A percentile compares a stretch with the other conserved stretches of the same genome.
These are phyloP conservation scores for Tridacna gigas DNA, from an alignment of 2,888 invertebrate species.

Conservation along the genomic window DNA sequence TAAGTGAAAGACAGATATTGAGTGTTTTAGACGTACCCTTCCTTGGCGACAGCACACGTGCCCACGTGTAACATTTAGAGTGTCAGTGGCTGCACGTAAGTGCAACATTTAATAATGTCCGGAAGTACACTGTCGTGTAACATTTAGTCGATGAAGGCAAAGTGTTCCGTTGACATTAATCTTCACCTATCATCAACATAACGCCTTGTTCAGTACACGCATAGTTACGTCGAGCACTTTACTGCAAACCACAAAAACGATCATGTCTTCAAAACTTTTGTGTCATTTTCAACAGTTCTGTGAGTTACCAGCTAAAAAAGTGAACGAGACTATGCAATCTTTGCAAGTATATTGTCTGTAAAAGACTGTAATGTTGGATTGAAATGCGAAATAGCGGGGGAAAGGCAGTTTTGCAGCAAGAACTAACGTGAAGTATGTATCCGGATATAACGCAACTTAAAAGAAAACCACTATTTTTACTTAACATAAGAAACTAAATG, in stretches of 20 bases:
- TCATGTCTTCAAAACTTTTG: no score
- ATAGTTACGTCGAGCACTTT: no score
- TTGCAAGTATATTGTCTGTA: no score
- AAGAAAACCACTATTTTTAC: constrained; percentile 1
- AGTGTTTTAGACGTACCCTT: constrained; percentile 67
- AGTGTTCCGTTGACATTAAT: neutral
- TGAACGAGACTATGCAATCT: no score
- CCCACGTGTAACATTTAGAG: constrained; percentile 72
- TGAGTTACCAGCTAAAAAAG: no score
- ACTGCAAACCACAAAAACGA: no score
- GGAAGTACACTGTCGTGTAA: constrained; percentile 4
- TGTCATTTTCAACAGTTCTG: no score
- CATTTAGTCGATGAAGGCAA: constrained; percentile 9
- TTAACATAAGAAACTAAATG: constrained; percentile 21
- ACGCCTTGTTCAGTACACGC: no score
- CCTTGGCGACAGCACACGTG: constrained; percentile 76
- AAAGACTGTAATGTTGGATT: no score
- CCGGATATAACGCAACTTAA: neutral
- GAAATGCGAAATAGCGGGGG: no score
- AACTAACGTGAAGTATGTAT: no score
- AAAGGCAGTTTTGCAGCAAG: no score
- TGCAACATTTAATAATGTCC: constrained; percentile 16
- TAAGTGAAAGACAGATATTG: neutral
- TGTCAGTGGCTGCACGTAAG: neutral
- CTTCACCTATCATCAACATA: neutral